A percentile compares a stretch with the other conserved stretches of the same genome.
Evolutionary conservation across 2,888 invertebrate genomes (phyloP).

Genomic region (Apotomis turbidana): DNA sequence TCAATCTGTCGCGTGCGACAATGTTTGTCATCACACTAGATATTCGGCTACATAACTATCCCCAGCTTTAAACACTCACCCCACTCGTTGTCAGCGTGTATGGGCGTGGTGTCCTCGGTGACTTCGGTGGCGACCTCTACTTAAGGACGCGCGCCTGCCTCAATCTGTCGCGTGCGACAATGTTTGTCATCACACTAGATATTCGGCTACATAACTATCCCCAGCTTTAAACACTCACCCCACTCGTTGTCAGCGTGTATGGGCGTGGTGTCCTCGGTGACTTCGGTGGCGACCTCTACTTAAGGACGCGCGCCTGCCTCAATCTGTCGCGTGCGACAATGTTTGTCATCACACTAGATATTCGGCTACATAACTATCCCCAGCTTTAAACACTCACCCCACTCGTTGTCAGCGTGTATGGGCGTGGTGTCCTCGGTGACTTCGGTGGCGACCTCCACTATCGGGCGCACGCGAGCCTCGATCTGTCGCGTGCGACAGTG

Average conservation of each 20-base stretch:
- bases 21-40: slow-evolving; percentile 92
- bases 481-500: slow-evolving; percentile 88
- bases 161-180: no score
- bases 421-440: slow-evolving; percentile 70
- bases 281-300: slow-evolving; percentile 80
- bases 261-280: slow-evolving; percentile 82
- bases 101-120: no score
- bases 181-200: no score
- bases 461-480: slow-evolving; percentile 77
- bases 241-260: slow-evolving; percentile 89
- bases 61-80: no score
- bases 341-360: no score
- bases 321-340: no score
- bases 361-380: no score
- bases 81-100: no score
- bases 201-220: no score
- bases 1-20: slow-evolving; percentile 89
- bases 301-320: slow-evolving; percentile 61
- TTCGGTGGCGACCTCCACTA: no score
- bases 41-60: slow-evolving; percentile 87
- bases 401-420: slow-evolving; percentile 95
- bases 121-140: no score
- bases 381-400: slow-evolving; percentile 85
- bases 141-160: slow-evolving; percentile 31
- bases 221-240: no score